Evolutionary conservation across 2,888 invertebrate genomes (phyloP), one percentile per base, ranked within the genome.

Genomic region (Eupithecia dodoneata): DNA sequence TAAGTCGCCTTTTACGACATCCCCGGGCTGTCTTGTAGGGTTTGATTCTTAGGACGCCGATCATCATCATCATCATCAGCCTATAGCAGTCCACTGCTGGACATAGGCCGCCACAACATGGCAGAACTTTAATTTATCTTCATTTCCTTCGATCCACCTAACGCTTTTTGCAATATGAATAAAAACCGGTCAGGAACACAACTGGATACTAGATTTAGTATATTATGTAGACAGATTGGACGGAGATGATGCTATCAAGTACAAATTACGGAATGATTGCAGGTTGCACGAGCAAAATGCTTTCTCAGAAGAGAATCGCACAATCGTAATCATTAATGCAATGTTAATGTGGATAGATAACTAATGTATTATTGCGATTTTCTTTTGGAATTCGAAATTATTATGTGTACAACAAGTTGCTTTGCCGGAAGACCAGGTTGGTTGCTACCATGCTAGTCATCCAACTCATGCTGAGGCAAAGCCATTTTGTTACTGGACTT

Each of bases 311-410:
- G 72, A 30, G 63, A 10, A 30, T 63, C 30, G 63, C 30, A 45
- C 15, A 73, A 73, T 72, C 70, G 69, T 73, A 79, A 79, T 78
- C 82, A 80, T 83, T 79, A 81, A 18, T 18, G 70, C 52, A 55
- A 66, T 42, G 18, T 13, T 18, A 55, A 69, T 74, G 55, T 45
- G 42, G 30, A 63, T 41, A 45, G 71, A 55, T 42, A 55, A 15
- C 18, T 41, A 30, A 59, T 55, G 42, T 71, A 30, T 63, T 63
- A 63, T 63, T 66, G 42, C 66, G 66, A 42, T 30, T 42, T 42
- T 15, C 15, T 7, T 52, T 52, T 52, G 52, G 52, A 52, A 52
- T 15, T 49, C 13, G 4, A 49, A 49, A 49, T 13, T 49, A 49
- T 49, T 49, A 49, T 30, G 30, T 30, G 30, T 30, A 30, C 30